Base-by-base conservation (phyloP, 2,797 vertebrate genomes). In the Squalus acanthias region DNA sequence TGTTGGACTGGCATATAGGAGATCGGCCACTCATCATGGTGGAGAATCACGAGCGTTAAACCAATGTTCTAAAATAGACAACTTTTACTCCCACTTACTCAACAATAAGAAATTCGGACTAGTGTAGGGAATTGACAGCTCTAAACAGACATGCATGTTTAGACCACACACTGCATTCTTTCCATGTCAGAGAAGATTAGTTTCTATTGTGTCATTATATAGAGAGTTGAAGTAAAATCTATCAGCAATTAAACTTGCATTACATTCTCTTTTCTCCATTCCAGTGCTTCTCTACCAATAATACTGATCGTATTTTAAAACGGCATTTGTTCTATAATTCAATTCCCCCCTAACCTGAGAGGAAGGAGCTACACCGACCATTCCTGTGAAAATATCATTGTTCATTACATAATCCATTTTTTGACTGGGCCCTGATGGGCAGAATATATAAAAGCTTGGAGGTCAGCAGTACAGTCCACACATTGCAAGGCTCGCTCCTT, bases 151-250 rank as follows among this genome's bases (percentile, higher is more conserved):
- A 29, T 29, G 69, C 53, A n/a, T 29, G 46, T 60, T 95, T 74
- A 9, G 69, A 74, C 46, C 94, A 92, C 17, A 92, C 60, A 63
- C 0, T 20, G 57, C 63, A 95, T 74, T 95, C 50, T 57, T 95
- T 46, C 26, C 15, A 57, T 33, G 46, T 10, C 50, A 67, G 91
- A 69, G 69, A 95, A 76, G 50, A 60, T 95, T 95, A 76, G 70
- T 95, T 95, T 76, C 94, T 76, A 57, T 76, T 95, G 50, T 53
- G 46, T 76, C 53, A 46, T 95, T 95, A 95, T 69, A 76, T 33
- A 26, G 70, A 95, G 53, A 57, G 94, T 57, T 95, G 94, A 95
- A 95, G 53, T 95, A 95, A 95, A 95, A 93, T 93, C 94, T 74
- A 95, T 76, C 94, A 74, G 50, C 70, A 76, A 95, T 95, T 95